These are phyloP conservation scores for Diabrotica undecimpunctata DNA, from an alignment of 1,140 invertebrate genomes.

Conservation along the genomic window DNA sequence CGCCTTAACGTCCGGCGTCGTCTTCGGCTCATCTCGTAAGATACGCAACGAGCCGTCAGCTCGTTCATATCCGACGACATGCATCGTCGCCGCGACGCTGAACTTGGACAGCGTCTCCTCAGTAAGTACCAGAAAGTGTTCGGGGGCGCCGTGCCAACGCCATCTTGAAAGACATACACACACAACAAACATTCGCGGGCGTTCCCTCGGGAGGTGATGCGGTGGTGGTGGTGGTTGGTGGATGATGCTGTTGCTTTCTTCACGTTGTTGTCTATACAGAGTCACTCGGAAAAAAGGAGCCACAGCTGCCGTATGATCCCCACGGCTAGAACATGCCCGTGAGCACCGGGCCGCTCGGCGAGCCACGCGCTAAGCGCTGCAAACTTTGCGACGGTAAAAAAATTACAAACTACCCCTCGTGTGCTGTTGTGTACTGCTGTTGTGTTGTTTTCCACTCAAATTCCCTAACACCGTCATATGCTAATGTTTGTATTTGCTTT, in stretches of 20 bases:
- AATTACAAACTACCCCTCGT: neutral
- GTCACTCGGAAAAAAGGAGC: constrained; percentile 21
- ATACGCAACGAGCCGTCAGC: constrained; percentile 19
- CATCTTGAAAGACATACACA: constrained; percentile 1
- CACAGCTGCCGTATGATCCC: constrained; percentile 25
- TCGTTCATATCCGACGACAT: constrained; percentile 14
- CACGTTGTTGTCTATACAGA: constrained; percentile 1
- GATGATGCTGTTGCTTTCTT: neutral
- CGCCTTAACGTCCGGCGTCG: constrained; percentile 18
- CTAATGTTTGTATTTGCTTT: too few species aligned
- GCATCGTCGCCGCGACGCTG: constrained; percentile 17
- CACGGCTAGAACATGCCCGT: constrained; percentile 41
- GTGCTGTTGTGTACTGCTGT: constrained; percentile 1
- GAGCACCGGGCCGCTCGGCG: constrained; percentile 45
- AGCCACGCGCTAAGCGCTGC: constrained; percentile 48
- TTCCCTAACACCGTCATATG: neutral
- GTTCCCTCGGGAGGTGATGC: neutral
- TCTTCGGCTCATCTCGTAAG: constrained; percentile 24
- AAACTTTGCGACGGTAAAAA: constrained; percentile 48
- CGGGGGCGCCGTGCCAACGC: constrained; percentile 13
- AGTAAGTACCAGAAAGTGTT: constrained; percentile 26
- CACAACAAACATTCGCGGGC: neutral
- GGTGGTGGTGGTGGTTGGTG: constrained; percentile 3
- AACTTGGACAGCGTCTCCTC: constrained; percentile 19
- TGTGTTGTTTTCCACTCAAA: neutral